These are phyloP conservation scores for Tipula helvola DNA, from an alignment of 2,888 invertebrate genomes.

Conservation along the genomic window DNA sequence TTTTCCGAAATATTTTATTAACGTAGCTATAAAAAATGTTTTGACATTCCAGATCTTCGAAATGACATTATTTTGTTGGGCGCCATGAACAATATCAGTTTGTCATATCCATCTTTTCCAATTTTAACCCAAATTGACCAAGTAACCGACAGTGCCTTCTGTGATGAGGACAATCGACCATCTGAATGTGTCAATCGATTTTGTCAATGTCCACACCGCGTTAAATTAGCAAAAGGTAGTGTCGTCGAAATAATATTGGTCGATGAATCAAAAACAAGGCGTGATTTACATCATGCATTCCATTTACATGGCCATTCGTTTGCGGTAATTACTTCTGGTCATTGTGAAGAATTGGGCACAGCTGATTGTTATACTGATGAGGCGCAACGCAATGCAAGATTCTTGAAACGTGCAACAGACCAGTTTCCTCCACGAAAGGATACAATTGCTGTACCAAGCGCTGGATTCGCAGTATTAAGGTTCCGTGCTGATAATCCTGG, in stretches of 20 bases:
- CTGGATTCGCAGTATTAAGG: conserved; percentile 26
- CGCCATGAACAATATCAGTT: conserved; percentile 58
- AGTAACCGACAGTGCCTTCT: conserved; percentile 25
- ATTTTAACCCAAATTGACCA: conserved; percentile 50
- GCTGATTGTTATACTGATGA: background rate
- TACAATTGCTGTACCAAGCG: conserved; percentile 27
- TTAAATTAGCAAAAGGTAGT: conserved; percentile 21
- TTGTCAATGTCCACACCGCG: conserved; percentile 24
- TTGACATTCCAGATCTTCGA: conserved; percentile 18
- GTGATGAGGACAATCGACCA: conserved; percentile 22
- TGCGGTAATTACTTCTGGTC: conserved; percentile 26
- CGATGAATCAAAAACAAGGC: conserved; percentile 26
- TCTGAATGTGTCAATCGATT: conserved; percentile 17
- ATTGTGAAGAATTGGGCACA: conserved; percentile 16
- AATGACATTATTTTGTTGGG: conserved; percentile 27
- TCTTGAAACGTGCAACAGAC: background rate
- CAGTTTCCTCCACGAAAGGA: conserved; percentile 22
- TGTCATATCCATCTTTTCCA: conserved; percentile 64
- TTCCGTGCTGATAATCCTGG: conserved; percentile 26
- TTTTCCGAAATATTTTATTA: background rate
- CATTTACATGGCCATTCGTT: conserved; percentile 32
- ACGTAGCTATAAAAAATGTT: background rate
- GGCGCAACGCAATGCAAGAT: background rate
- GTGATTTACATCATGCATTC: conserved; percentile 28
- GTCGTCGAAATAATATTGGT: conserved; percentile 29